Evolutionary conservation across 2,888 invertebrate species (phyloP).

Genomic region (Mantis religiosa): DNA sequence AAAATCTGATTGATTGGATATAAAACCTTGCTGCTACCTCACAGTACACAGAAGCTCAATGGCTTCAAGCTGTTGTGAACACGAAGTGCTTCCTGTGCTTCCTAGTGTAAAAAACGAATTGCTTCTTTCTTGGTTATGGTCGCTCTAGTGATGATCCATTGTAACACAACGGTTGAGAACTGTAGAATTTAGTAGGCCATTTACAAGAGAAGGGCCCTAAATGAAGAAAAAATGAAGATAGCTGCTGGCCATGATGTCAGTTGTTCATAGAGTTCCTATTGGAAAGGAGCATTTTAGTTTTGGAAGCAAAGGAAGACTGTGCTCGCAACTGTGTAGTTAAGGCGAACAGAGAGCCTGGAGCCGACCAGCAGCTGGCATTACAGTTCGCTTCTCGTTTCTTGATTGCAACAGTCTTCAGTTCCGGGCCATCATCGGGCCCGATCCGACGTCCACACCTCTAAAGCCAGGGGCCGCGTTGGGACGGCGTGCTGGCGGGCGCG

Average conservation of each 20-base stretch:
- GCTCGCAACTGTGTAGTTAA: not conserved
- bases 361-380: not conserved
- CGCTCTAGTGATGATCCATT: no score
- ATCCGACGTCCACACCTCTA: not conserved
- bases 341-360: not conserved
- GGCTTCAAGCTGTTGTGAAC: not conserved
- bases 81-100: not conserved
- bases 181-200: no score
- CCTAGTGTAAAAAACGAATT: not conserved
- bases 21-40: not conserved
- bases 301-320: not conserved
- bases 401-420: no score
- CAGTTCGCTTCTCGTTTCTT: not conserved
- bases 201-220: no score
- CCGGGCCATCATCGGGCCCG: not conserved
- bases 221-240: no score
- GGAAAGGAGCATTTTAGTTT: not conserved
- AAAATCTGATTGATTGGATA: no score
- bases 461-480: not conserved
- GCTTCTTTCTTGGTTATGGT: no score
- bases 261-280: no score
- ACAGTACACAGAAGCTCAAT: not conserved
- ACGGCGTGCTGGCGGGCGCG: not conserved
- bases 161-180: no score
- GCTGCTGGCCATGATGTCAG: no score